These are phyloP conservation scores for Chrysina gloriosa DNA, from an alignment of 2,888 invertebrate genomes.

Conservation along the genomic window DNA sequence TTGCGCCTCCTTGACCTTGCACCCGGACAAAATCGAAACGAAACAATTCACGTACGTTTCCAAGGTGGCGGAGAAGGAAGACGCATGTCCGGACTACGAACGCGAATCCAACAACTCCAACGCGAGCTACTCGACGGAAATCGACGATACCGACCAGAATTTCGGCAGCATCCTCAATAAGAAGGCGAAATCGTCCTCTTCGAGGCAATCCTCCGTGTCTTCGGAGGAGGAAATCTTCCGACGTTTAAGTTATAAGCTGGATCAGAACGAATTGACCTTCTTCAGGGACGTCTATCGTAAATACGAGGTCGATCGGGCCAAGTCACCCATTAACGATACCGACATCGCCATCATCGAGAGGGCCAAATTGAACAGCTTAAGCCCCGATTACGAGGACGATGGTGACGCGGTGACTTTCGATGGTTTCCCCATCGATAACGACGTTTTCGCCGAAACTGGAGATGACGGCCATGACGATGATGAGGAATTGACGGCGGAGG, in stretches of 20 bases:
- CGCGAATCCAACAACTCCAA: constrained; percentile 5
- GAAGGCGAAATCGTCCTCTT: constrained; percentile 7
- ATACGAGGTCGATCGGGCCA: constrained; percentile 43
- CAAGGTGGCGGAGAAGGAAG: background rate
- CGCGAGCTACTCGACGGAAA: constrained; percentile 22
- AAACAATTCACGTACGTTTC: background rate
- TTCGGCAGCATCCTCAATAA: constrained; percentile 33
- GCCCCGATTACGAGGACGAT: constrained; percentile 16
- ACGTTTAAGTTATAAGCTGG: constrained; percentile 31
- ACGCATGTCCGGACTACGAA: background rate
- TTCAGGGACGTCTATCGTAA: constrained; percentile 29
- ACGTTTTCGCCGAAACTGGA: background rate
- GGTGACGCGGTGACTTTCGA: background rate
- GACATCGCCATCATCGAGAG: constrained; percentile 54
- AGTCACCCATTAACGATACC: constrained; percentile 56
- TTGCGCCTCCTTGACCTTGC: background rate
- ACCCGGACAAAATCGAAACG: background rate
- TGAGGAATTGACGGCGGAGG: constrained; percentile 1
- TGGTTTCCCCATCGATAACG: background rate
- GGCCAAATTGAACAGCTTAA: constrained; percentile 49
- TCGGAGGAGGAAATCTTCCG: constrained; percentile 38
- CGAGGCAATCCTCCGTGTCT: constrained; percentile 21
- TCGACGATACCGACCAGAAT: constrained; percentile 36
- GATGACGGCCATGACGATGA: background rate
- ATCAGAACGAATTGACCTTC: constrained; percentile 22